Conservation (phyloP, 2,113 vertebrate genomes). For the rat (Rattus norvegicus) region DNA sequence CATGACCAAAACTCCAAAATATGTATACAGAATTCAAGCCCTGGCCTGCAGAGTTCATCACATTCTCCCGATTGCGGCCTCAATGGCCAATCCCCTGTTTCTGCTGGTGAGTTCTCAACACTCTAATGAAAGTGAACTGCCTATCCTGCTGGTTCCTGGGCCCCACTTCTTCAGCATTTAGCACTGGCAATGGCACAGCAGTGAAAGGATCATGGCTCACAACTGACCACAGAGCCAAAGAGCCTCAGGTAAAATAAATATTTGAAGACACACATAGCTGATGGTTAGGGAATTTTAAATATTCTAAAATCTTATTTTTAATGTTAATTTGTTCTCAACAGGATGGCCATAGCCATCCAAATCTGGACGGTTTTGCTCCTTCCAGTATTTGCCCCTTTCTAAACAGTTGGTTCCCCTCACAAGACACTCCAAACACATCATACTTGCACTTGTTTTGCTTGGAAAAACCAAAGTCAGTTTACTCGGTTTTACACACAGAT, state of each 20-base stretch:
- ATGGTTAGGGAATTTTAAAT: not conserved
- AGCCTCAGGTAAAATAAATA: not conserved
- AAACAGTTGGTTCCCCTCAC: not conserved
- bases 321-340: not conserved
- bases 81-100: not conserved
- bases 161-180: slow-evolving; percentile 29
- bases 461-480: not conserved
- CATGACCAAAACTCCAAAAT: not conserved
- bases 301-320: slow-evolving; percentile 1
- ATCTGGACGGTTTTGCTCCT: not conserved
- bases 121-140: not conserved
- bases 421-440: not conserved
- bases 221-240: not conserved
- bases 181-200: not conserved
- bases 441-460: not conserved
- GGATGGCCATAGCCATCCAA: not conserved
- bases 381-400: not conserved
- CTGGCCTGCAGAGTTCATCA: not conserved
- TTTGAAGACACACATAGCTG: not conserved
- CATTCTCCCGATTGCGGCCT: not conserved
- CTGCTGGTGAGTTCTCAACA: not conserved
- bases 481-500: not conserved
- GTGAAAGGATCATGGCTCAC: not conserved
- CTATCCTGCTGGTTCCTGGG: not conserved
- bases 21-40: not conserved